These are phyloP conservation scores for Neoscelio sp. DNA, from an alignment of 2,888 invertebrate species.

Conservation along the genomic window DNA sequence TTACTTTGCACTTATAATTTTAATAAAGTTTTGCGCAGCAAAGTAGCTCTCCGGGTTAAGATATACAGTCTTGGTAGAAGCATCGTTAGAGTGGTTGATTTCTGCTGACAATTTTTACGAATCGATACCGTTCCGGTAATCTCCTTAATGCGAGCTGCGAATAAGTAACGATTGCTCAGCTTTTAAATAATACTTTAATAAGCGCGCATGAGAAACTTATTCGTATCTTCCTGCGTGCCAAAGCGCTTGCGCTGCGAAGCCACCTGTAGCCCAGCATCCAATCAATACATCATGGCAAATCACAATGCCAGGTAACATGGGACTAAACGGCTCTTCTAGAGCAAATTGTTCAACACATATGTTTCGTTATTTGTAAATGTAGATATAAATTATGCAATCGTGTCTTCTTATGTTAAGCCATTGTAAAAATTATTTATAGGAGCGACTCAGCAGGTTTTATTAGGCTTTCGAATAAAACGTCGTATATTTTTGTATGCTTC, in stretches of 20 bases:
- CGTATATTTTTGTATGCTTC: too few relatives aligned
- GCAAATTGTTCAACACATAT: conserved; percentile 38
- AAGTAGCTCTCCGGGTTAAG: neutral
- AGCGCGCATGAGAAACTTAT: conserved; percentile 77
- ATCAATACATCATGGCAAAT: conserved; percentile 81
- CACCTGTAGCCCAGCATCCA: conserved; percentile 82
- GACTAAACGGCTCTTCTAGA: conserved; percentile 36
- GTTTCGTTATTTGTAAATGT: conserved; percentile 21
- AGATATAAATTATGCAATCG: conserved; percentile 17
- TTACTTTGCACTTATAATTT: too few relatives aligned
- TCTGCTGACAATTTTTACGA: neutral
- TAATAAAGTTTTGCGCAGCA: too few relatives aligned
- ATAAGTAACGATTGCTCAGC: conserved; percentile 66
- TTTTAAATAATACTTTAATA: conserved; percentile 77
- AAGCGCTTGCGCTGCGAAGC: conserved; percentile 79
- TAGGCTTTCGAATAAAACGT: too few relatives aligned
- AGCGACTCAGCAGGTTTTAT: too few relatives aligned
- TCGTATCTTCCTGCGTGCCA: conserved; percentile 72
- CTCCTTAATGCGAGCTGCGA: conserved; percentile 20
- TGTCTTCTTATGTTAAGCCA: too few relatives aligned
- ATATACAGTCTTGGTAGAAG: neutral
- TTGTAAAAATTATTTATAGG: too few relatives aligned
- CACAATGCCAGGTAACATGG: conserved; percentile 70
- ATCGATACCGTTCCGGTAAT: conserved; percentile 9
- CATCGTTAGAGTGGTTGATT: neutral